A percentile compares a stretch with the other conserved stretches of the same genome.
Conservation (phyloP, 2,113 vertebrate species). For the Bubo blakistoni region DNA sequence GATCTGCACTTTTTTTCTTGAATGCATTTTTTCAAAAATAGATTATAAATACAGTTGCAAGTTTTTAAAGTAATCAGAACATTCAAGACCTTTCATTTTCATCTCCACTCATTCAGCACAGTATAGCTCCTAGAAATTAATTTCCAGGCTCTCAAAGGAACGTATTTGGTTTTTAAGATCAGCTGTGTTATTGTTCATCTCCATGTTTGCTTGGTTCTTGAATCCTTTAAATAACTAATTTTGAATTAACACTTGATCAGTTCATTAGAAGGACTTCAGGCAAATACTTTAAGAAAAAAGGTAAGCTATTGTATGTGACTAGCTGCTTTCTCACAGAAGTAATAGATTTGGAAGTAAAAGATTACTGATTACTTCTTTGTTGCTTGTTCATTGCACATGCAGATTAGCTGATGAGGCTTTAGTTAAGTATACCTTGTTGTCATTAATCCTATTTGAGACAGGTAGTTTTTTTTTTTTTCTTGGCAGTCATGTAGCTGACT, state of each 20-base stretch:
- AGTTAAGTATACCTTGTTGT: background rate
- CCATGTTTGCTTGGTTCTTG: background rate
- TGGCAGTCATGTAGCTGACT: background rate
- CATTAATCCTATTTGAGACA: background rate
- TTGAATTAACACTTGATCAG: background rate
- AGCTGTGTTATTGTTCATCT: background rate
- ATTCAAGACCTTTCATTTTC: background rate
- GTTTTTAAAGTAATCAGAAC: background rate
- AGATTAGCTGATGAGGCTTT: background rate
- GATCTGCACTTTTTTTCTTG: background rate
- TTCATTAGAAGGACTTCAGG: constrained; percentile 12
- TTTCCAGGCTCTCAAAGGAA: background rate
- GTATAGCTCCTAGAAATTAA: background rate
- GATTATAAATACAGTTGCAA: background rate
- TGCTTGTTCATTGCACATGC: background rate
- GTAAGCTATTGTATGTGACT: background rate
- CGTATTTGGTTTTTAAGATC: background rate
- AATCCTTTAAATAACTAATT: constrained; percentile 7
- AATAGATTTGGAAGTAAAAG: background rate
- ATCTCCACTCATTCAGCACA: background rate
- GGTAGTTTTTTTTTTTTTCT: background rate
- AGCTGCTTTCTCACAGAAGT: background rate
- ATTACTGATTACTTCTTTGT: background rate
- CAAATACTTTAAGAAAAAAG: background rate
- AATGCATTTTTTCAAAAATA: background rate